These are phyloP conservation scores for Calameuta idolon DNA, from an alignment of 2,888 invertebrate species.

Conservation along the genomic window DNA sequence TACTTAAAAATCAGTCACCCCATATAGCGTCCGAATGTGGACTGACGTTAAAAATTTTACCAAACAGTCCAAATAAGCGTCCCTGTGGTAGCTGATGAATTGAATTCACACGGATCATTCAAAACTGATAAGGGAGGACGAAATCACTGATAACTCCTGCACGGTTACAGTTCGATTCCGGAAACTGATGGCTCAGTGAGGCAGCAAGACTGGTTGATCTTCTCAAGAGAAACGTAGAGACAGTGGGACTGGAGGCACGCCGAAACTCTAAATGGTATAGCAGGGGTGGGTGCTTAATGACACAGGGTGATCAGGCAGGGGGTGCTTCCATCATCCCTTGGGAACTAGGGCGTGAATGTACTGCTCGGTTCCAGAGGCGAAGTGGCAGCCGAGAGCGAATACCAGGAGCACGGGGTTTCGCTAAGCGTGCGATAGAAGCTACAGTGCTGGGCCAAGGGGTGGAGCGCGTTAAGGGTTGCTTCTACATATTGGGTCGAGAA, in stretches of 20 bases:
- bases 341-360: slow-evolving; percentile 8
- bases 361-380: slow-evolving; percentile 1
- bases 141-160: not conserved
- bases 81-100: not conserved
- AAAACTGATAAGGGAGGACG: not conserved
- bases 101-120: not conserved
- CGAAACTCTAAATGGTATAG: not conserved
- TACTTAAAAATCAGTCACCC: not conserved
- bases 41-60: not conserved
- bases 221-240: not conserved
- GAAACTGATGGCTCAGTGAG: not conserved
- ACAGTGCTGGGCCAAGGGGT: not conserved
- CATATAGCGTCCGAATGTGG: not conserved
- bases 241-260: not conserved
- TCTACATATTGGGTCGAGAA: slow-evolving; percentile 7
- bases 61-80: not conserved
- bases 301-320: not conserved
- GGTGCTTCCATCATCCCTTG: not conserved
- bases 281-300: no score
- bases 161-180: not conserved
- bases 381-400: slow-evolving; percentile 3
- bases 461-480: not conserved
- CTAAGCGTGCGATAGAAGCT: not conserved
- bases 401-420: not conserved
- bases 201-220: not conserved